Conservation (phyloP, 2,113 vertebrate genomes). For the Cathartes aura region DNA sequence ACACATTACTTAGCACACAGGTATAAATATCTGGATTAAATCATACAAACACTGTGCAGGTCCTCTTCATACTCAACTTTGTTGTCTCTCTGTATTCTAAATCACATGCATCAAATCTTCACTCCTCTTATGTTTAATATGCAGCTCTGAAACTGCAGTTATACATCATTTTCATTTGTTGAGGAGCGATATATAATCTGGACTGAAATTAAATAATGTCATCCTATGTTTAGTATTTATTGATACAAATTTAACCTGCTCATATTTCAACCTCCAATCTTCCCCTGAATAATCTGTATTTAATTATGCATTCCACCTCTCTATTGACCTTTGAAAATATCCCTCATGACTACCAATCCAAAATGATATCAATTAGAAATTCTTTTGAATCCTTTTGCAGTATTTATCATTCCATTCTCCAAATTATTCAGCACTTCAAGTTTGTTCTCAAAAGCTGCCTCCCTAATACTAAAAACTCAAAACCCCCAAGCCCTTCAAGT, state of each 20-base stretch:
- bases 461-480: not conserved
- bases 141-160: slow-evolving; percentile 39
- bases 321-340: slow-evolving; percentile 66
- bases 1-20: not conserved
- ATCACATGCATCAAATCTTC: slow-evolving; percentile 38
- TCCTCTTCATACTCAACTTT: not conserved
- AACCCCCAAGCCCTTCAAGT: not conserved
- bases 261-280: slow-evolving; percentile 61
- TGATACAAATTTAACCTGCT: slow-evolving; percentile 67
- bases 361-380: slow-evolving; percentile 46
- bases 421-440: not conserved
- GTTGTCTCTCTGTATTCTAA: slow-evolving; percentile 24
- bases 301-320: slow-evolving; percentile 70
- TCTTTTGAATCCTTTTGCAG: not conserved
- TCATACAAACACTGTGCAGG: not conserved
- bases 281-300: slow-evolving; percentile 48
- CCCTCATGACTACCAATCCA: slow-evolving; percentile 52
- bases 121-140: slow-evolving; percentile 23
- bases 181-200: slow-evolving; percentile 48
- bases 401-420: slow-evolving; percentile 19
- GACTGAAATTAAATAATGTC: slow-evolving; percentile 60
- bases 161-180: slow-evolving; percentile 67
- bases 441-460: not conserved
- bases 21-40: slow-evolving; percentile 3
- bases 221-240: slow-evolving; percentile 66